phyloP scores from a whole-genome alignment of 2,888 invertebrate genomes.

The Dorcus parallelipipedus region DNA sequence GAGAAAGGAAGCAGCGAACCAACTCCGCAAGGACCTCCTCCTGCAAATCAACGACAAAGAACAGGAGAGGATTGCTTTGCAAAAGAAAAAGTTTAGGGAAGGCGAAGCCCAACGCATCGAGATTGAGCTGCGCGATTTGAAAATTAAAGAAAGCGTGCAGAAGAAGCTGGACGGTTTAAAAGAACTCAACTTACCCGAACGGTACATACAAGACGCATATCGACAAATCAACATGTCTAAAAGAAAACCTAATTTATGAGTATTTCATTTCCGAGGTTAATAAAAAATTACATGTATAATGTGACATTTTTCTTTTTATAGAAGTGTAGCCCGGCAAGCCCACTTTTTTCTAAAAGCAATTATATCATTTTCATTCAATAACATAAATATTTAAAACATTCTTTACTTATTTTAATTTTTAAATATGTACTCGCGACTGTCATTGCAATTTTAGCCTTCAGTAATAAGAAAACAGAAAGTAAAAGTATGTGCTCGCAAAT shows the following conservation, averaged over 20 bases:
- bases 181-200: constrained; percentile 35
- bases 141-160: constrained; percentile 51
- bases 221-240: constrained; percentile 22
- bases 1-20: constrained; percentile 48
- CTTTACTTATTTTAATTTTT: too few species aligned
- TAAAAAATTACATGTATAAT: too few species aligned
- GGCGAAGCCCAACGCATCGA: constrained; percentile 62
- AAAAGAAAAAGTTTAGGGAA: constrained; percentile 63
- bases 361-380: too few species aligned
- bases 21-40: constrained; percentile 62
- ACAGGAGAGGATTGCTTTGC: constrained; percentile 57
- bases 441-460: too few species aligned
- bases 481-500: too few species aligned
- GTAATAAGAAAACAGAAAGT: too few species aligned
- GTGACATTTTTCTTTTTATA: too few species aligned
- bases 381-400: too few species aligned
- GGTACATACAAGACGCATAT: constrained; percentile 40
- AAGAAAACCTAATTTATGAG: not conserved
- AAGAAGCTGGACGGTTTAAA: constrained; percentile 60
- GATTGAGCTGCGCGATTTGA: constrained; percentile 55
- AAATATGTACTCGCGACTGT: too few species aligned
- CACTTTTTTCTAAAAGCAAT: too few species aligned
- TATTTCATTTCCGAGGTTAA: too few species aligned
- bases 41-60: constrained; percentile 71
- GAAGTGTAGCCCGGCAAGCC: too few species aligned